Percentiles rank a stretch among this genome's conserved stretches.
Conservation (phyloP, 2,797 vertebrate species). For the Rhinella marina region DNA sequence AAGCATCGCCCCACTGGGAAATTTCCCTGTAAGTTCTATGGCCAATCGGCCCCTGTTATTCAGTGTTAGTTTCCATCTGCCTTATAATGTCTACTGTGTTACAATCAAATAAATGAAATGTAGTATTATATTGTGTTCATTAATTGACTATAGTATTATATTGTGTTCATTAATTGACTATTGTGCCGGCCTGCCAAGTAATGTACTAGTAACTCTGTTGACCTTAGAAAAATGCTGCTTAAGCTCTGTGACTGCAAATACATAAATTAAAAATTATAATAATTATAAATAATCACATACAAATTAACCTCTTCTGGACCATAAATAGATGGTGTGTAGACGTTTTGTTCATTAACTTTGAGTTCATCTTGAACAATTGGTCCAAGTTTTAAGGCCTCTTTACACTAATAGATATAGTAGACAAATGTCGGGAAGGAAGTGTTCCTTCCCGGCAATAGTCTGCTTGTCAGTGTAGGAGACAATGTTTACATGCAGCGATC, state of each 20-base stretch:
- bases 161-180: slow-evolving; percentile 12
- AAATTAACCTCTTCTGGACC: not conserved
- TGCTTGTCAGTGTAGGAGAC: too few species aligned
- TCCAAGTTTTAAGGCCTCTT: too few species aligned
- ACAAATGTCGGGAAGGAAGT: too few species aligned
- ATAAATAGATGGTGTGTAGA: not conserved
- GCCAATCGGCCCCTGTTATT: too few species aligned
- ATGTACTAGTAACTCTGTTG: not conserved
- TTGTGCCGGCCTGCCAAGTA: not conserved
- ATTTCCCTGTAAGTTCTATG: not conserved
- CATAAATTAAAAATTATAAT: not conserved
- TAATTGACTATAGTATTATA: slow-evolving; percentile 9
- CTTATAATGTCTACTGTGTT: not conserved
- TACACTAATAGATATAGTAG: too few species aligned
- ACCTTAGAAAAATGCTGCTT: not conserved
- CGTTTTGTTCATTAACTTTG: not conserved
- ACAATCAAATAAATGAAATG: not conserved
- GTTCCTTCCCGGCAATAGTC: too few species aligned
- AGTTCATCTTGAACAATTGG: not conserved
- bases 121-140: not conserved
- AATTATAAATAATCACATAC: not conserved
- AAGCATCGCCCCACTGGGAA: too few species aligned
- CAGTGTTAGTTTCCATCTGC: not conserved
- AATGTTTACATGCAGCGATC: too few species aligned
- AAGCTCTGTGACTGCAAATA: not conserved